Evolutionary conservation across 1,140 invertebrate species (phyloP).

Genomic region (Papilio polytes): DNA sequence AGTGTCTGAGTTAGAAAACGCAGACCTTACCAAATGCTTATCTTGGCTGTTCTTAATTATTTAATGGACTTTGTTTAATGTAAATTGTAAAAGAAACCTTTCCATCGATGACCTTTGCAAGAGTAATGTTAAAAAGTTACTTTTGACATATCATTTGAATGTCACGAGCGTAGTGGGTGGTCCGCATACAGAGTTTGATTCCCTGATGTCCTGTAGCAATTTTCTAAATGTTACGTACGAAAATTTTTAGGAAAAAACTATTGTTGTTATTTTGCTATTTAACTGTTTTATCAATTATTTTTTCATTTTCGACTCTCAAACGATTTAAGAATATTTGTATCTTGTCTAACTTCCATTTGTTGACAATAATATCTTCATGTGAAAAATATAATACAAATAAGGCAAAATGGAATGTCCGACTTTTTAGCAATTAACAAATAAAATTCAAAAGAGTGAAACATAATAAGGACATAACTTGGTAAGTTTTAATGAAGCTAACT

Average conservation of each 20-base stretch:
- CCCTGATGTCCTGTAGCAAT: not conserved
- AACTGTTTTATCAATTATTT: too few species aligned
- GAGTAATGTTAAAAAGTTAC: not conserved
- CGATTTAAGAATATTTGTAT: too few species aligned
- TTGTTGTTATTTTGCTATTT: too few species aligned
- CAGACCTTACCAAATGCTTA: too few species aligned
- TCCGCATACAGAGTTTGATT: not conserved
- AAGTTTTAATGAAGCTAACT: slow-evolving; percentile 22
- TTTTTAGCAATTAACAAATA: too few species aligned
- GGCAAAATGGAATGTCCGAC: too few species aligned
- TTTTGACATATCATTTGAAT: slow-evolving; percentile 11
- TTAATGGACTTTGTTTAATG: not conserved
- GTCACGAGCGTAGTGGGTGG: not conserved
- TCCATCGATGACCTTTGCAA: slow-evolving; percentile 1
- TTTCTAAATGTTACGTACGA: not conserved
- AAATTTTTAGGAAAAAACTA: too few species aligned
- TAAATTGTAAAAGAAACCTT: not conserved
- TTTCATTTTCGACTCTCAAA: too few species aligned
- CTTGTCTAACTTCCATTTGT: too few species aligned
- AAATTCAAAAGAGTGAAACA: not conserved
- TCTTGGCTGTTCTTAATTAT: not conserved
- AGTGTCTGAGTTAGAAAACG: too few species aligned
- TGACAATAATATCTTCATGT: too few species aligned
- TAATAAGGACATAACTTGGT: not conserved
- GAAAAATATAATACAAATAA: too few species aligned